Base-by-base conservation (phyloP, 2,888 invertebrate genomes). In the Petrolisthes cinctipes region DNA sequence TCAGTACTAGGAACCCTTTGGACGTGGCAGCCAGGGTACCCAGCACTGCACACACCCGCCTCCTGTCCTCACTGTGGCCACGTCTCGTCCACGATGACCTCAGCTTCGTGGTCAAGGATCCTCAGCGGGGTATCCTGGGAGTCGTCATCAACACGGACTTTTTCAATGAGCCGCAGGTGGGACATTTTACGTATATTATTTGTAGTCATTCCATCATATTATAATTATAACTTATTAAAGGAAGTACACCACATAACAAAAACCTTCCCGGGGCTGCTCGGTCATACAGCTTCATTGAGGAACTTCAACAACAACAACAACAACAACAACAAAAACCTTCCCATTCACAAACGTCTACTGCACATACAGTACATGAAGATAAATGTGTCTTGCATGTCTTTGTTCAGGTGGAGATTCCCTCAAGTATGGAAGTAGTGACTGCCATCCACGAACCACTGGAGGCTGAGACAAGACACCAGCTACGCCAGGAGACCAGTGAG, bases 81-180 rank as follows among this genome's bases (percentile, higher is more conserved):
- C 79, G 83, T 6, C 83, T 87, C 54, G 87, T 87, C n/a, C 79
- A 87, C 23, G 87, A 87, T 11, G 87, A 87, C 73, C 73, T 87
- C 20, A 87, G 87, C 83, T 87, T 87, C 83, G 87, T 87, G 57
- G 87, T 87, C 53, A 87, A 87, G 81, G 87, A 87, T 37, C 87
- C 87, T 11, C 81, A 88, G 78, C 68, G 84, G 37, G 83, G 86
- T 11, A 79, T 89, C 73, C 80, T 89, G 7, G 86, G 86, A 1
- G 85, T 80, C 17, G 89, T 79, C 20, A 20, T 85, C 89, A 86
- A 85, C 57, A 89, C 86, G 5, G 79, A 83, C 23, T 57, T 85
- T 57, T 86, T 83, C 71, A 86, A 89, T 54, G 86, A 82, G 53
- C 89, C 86, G 11, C 75, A 75, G 89, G 86, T 86, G 20, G 56